Evolutionary conservation across 2,113 vertebrate genomes (phyloP), one percentile per base, ranked within the genome.

Genomic region (Pavo muticus): DNA sequence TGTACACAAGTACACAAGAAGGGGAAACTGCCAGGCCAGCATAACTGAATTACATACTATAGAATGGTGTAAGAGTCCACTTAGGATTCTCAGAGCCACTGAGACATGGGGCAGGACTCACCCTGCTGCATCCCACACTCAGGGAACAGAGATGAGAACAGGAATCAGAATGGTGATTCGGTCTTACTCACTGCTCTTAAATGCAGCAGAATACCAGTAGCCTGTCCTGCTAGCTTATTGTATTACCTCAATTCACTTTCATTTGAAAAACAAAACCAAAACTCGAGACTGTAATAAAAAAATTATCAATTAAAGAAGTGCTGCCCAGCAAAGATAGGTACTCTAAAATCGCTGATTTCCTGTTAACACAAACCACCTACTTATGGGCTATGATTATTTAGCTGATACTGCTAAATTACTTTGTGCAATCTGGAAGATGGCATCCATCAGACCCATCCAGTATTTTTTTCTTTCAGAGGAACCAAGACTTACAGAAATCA

Each of bases 401-500:
- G 35, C 5, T 84, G 23, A 27, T 78, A 19, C 8, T 61, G 57
- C 69, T 84, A 67, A 94, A 57, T 39, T 45, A 73, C 56, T 52
- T 32, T 14, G 19, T 70, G 25, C 50, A 60, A 79, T 73, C 71
- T 88, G 80, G 65, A 91, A 29, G 63, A 83, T 85, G 50, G 50
- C 29, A 92, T 84, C 60, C 21, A 48, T 73, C 74, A 79, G 29
- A 32, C 39, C 71, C 77, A 91, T 87, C 67, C 93, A 72, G 30
- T 88, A 54, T 87, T 63, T 77, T 89, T 89, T 52, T 79, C 78
- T 96, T 84, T 84, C 56, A 93, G 13, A 61, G 32, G 72, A 73
- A 50, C 50, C 65, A 90, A 57, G 40, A 96, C 78, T 42, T 54
- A 73, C 42, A 81, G 83, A 93, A 93, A 90, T 54, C 52, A 40